A percentile compares a stretch with the other conserved stretches of the same genome.
phyloP scores from a whole-genome alignment of 2,113 vertebrate species.

The Zonotrichia leucophrys region DNA sequence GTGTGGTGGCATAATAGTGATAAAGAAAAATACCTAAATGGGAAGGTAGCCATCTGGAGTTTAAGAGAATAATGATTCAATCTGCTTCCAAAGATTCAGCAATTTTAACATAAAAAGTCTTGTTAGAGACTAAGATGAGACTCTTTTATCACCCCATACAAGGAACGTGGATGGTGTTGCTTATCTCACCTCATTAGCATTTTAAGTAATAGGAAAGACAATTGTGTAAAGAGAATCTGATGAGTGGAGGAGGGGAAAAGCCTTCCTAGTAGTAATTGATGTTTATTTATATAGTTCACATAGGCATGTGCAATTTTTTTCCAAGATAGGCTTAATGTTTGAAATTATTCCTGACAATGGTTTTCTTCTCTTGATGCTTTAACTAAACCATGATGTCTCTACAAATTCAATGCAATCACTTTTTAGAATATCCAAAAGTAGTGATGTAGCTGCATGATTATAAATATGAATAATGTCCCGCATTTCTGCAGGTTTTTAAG shows the following conservation, averaged over 20 bases:
- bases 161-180: background rate
- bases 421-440: background rate
- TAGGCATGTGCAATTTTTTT: background rate
- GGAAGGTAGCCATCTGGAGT: constrained; percentile 46
- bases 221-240: background rate
- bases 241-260: no score
- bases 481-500: background rate
- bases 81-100: background rate
- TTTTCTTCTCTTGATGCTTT: background rate
- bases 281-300: background rate
- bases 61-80: constrained; percentile 47
- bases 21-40: constrained; percentile 48
- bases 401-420: background rate
- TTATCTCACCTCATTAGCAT: background rate
- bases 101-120: constrained; percentile 28
- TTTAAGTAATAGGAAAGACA: background rate
- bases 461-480: background rate
- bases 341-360: background rate
- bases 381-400: background rate
- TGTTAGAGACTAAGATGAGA: constrained; percentile 10
- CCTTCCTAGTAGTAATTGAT: background rate
- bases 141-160: background rate
- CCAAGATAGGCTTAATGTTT: background rate
- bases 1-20: constrained; percentile 21
- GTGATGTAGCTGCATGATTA: background rate